phyloP scores from a whole-genome alignment of 2,113 vertebrate genomes.

The Dendrocopos noguchii region DNA sequence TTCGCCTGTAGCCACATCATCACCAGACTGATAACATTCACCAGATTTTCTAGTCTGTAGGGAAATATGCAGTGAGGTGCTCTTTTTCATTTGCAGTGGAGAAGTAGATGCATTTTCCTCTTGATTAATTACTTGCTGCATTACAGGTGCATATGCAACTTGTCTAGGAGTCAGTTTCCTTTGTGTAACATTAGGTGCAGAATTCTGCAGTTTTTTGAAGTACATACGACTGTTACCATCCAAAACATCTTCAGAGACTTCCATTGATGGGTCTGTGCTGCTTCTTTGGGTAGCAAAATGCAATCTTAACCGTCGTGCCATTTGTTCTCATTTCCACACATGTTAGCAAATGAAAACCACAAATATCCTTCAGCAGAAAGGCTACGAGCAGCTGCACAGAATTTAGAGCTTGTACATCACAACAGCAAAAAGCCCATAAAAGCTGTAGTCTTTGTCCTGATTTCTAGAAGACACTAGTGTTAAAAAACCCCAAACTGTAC shows the following conservation, averaged over 20 bases:
- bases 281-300: conserved; percentile 93
- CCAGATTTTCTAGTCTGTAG: conserved; percentile 80
- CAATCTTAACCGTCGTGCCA: conserved; percentile 91
- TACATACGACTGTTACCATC: conserved; percentile 68
- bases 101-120: conserved; percentile 76
- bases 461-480: conserved; percentile 45
- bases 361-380: conserved; percentile 62
- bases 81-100: conserved; percentile 83
- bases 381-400: conserved; percentile 82
- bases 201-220: conserved; percentile 71
- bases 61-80: conserved; percentile 87
- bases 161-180: conserved; percentile 84
- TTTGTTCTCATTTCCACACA: conserved; percentile 87
- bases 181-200: conserved; percentile 75
- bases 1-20: conserved; percentile 7
- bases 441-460: conserved; percentile 47
- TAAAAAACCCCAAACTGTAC: conserved; percentile 26
- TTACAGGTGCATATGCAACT: conserved; percentile 71
- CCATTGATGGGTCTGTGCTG: conserved; percentile 89
- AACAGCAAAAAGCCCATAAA: conserved; percentile 48
- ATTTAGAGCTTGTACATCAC: conserved; percentile 52
- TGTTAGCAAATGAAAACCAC: conserved; percentile 77
- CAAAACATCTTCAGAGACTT: conserved; percentile 82
- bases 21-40: conserved; percentile 61
- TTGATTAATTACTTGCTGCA: conserved; percentile 75